Conservation (phyloP, 2,888 invertebrate species). For the Phytoseiulus persimilis region DNA sequence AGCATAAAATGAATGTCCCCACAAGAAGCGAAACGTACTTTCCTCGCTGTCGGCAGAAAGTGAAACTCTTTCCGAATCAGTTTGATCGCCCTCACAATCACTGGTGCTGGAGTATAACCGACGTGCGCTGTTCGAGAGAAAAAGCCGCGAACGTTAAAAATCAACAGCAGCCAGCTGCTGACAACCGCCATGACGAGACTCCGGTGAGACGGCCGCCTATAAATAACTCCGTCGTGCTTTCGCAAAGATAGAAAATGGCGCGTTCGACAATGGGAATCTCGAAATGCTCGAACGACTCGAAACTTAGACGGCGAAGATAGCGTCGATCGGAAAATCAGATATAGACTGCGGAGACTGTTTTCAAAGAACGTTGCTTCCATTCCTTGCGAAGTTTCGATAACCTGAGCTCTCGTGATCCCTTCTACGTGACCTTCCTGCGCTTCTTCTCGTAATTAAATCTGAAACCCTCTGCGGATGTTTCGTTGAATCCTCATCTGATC, state of each 20-base stretch:
- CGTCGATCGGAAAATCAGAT: not conserved
- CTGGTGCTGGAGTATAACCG: not conserved
- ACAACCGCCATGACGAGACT: not conserved
- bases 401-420: too few relatives aligned
- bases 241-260: not conserved
- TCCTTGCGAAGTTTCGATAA: too few relatives aligned
- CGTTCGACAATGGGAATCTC: not conserved
- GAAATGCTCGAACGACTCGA: not conserved
- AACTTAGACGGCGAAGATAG: not conserved
- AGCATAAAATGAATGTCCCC: not conserved
- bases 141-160: not conserved
- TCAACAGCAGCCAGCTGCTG: not conserved
- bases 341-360: too few relatives aligned
- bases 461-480: too few relatives aligned
- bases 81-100: not conserved
- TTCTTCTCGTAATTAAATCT: too few relatives aligned
- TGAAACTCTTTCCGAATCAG: not conserved
- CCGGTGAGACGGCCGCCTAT: not conserved
- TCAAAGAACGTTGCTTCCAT: too few relatives aligned
- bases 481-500: too few relatives aligned
- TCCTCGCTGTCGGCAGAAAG: not conserved
- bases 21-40: not conserved
- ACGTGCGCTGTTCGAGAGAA: not conserved
- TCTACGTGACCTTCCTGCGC: too few relatives aligned
- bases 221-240: not conserved